Evolutionary conservation across 2,113 vertebrate species (phyloP).

Genomic region (Leiothrix lutea): DNA sequence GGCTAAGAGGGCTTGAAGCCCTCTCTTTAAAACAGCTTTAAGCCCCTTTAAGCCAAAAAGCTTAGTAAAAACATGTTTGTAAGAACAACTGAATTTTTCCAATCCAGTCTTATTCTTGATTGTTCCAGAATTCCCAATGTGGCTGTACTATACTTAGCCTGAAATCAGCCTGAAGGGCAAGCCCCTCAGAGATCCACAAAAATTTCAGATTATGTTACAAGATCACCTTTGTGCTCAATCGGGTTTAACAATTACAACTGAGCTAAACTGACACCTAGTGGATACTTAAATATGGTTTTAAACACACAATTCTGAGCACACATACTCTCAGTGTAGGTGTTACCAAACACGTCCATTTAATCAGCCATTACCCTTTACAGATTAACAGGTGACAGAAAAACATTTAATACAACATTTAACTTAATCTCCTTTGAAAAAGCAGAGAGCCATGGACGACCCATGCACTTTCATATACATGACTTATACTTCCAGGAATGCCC

Average conservation of each 20-base stretch:
- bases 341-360: background rate
- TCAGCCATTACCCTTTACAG: background rate
- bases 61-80: background rate
- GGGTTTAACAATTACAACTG: background rate
- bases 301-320: background rate
- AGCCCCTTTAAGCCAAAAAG: background rate
- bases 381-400: background rate
- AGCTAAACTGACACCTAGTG: conserved; percentile 22
- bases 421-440: background rate
- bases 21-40: background rate
- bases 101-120: background rate
- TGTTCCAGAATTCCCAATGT: background rate
- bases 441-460: background rate
- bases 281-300: background rate
- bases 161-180: background rate
- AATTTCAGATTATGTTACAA: background rate
- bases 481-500: background rate
- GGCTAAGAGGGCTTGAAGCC: background rate
- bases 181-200: background rate
- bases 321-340: background rate
- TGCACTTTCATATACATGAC: background rate
- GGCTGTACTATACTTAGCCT: background rate
- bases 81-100: background rate
- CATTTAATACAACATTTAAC: background rate
- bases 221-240: background rate